Conservation (phyloP, 2,113 vertebrate species). For the Nyctibius bracteatus region DNA sequence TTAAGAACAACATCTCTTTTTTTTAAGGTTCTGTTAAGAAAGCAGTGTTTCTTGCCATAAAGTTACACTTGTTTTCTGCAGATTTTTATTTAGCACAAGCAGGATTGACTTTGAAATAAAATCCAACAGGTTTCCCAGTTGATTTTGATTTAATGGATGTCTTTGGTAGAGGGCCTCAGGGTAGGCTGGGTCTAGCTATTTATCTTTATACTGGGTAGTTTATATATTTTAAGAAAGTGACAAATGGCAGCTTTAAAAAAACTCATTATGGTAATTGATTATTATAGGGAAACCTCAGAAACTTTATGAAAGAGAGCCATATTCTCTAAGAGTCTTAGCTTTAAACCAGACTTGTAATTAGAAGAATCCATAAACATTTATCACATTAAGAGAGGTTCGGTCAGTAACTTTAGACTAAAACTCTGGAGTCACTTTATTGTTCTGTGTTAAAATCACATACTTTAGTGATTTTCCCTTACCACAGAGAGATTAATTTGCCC, state of each 20-base stretch:
- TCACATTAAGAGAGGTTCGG: slow-evolving; percentile 64
- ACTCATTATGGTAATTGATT: slow-evolving; percentile 83
- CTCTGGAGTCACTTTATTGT: slow-evolving; percentile 55
- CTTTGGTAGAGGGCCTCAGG: slow-evolving; percentile 63
- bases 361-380: slow-evolving; percentile 78
- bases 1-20: not conserved
- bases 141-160: slow-evolving; percentile 74
- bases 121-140: slow-evolving; percentile 63
- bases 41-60: not conserved
- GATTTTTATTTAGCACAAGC: slow-evolving; percentile 4
- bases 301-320: slow-evolving; percentile 68
- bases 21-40: not conserved
- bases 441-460: slow-evolving; percentile 50
- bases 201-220: slow-evolving; percentile 76
- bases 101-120: slow-evolving; percentile 72
- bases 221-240: slow-evolving; percentile 82
- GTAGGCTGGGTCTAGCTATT: slow-evolving; percentile 61
- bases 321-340: slow-evolving; percentile 72
- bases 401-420: slow-evolving; percentile 66
- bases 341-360: slow-evolving; percentile 77
- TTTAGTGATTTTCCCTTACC: slow-evolving; percentile 45
- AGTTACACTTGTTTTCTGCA: not conserved
- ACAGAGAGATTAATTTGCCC: slow-evolving; percentile 57
- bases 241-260: slow-evolving; percentile 79
- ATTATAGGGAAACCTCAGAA: slow-evolving; percentile 74